Conservation (phyloP, 35 echinoderm and acorn worm genomes). For the Apostichopus parvimensis region DNA sequence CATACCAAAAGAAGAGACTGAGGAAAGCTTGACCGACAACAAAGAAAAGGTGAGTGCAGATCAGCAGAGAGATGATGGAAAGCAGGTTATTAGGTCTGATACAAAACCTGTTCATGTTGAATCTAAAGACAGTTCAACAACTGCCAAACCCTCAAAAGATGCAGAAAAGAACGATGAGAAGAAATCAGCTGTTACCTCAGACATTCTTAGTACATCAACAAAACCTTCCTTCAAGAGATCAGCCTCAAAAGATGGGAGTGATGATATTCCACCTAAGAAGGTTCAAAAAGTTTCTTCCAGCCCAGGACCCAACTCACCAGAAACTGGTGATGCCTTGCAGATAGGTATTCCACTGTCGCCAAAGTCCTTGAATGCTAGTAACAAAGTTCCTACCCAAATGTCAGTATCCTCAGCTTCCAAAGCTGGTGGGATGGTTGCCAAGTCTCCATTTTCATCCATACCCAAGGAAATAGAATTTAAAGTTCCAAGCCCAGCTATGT, state of each 20-base stretch:
- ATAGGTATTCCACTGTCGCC: not conserved
- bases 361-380: not conserved
- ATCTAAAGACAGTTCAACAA: not conserved
- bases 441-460: conserved; percentile 5
- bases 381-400: not conserved
- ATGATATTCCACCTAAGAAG: conserved; percentile 19
- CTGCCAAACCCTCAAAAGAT: not conserved
- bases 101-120: not conserved
- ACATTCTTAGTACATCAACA: not conserved
- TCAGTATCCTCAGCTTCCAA: conserved; percentile 12
- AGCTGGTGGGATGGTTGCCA: conserved; percentile 12
- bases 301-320: not conserved
- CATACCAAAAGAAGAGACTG: not conserved
- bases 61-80: not conserved
- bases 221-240: conserved; percentile 29
- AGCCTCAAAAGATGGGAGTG: conserved; percentile 11
- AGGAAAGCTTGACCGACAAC: not conserved
- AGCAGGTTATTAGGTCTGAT: not conserved
- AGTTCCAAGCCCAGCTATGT: conserved; percentile 85
- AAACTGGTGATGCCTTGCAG: not conserved
- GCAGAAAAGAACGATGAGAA: not conserved
- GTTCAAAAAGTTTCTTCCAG: not conserved
- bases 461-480: conserved; percentile 70
- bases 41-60: not conserved
- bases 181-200: not conserved